Percentiles rank a stretch among this genome's conserved stretches.
phyloP scores from a whole-genome alignment of 2,797 vertebrate genomes.

The Phrynocephalus forsythii region DNA sequence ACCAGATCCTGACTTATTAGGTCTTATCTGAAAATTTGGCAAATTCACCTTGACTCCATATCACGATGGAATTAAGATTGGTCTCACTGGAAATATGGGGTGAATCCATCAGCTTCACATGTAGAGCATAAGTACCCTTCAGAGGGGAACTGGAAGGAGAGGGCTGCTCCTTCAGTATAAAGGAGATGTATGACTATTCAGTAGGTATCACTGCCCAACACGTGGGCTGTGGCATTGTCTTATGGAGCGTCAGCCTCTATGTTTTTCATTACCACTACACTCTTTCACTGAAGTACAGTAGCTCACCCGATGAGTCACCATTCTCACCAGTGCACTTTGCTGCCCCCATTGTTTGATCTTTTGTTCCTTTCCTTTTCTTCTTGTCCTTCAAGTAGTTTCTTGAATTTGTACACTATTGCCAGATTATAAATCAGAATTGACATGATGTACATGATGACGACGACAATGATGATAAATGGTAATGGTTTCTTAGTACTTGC shows the following conservation, averaged over 20 bases:
- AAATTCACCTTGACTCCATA: background rate
- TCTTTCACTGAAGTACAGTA: too few relatives aligned
- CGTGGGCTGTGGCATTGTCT: background rate
- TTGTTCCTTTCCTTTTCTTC: background rate
- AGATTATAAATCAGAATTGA: too few relatives aligned
- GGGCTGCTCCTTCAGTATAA: background rate
- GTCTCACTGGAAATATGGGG: background rate
- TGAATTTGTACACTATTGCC: too few relatives aligned
- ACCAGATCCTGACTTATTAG: background rate
- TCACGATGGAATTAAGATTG: background rate
- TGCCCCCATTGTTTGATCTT: too few relatives aligned
- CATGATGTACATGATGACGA: too few relatives aligned
- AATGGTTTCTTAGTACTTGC: background rate
- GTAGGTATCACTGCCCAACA: background rate
- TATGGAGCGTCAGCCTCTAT: background rate
- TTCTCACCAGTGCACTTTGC: too few relatives aligned
- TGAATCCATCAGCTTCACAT: background rate
- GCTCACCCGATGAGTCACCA: background rate
- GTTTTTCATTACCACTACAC: background rate
- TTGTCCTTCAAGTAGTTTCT: background rate
- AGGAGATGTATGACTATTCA: background rate
- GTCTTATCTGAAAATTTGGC: background rate
- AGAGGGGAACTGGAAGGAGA: too few relatives aligned
- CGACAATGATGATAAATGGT: background rate
- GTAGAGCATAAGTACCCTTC: background rate